Evolutionary conservation across 2,888 invertebrate species (phyloP).

Genomic region (Aethes cnicana): DNA sequence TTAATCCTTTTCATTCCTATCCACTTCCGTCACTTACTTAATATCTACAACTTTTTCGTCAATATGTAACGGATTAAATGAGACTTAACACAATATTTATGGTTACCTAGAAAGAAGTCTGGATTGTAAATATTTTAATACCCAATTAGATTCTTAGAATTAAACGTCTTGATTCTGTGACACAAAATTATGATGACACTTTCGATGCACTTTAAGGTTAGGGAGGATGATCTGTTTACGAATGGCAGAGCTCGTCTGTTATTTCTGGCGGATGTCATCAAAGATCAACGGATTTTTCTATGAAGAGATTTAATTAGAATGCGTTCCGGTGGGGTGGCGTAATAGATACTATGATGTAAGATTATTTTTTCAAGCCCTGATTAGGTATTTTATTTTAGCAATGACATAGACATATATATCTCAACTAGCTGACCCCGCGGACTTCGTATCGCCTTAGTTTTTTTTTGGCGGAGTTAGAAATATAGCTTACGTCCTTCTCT

Average conservation of each 20-base stretch:
- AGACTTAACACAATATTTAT: constrained; percentile 11
- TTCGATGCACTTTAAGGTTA: not conserved
- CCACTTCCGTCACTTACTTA: no score
- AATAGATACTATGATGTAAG: not conserved
- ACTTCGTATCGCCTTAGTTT: no score
- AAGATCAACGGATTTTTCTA: constrained; percentile 22
- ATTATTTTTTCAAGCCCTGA: no score
- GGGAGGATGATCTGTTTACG: not conserved
- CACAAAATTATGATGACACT: not conserved
- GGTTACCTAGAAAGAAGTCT: constrained; percentile 12
- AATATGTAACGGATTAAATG: not conserved
- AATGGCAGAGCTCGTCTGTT: not conserved
- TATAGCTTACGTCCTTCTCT: no score
- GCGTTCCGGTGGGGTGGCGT: constrained; percentile 7
- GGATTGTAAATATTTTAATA: constrained; percentile 8
- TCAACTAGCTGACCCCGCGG: no score
- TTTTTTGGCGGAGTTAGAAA: no score
- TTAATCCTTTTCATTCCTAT: no score
- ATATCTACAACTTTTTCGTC: not conserved
- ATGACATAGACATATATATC: no score
- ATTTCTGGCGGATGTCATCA: constrained; percentile 8
- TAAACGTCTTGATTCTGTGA: constrained; percentile 14
- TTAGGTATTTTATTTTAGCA: no score
- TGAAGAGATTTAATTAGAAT: constrained; percentile 15
- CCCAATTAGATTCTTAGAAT: constrained; percentile 17